phyloP scores from a whole-genome alignment of 2,888 invertebrate genomes.

The Eupithecia centaureata region DNA sequence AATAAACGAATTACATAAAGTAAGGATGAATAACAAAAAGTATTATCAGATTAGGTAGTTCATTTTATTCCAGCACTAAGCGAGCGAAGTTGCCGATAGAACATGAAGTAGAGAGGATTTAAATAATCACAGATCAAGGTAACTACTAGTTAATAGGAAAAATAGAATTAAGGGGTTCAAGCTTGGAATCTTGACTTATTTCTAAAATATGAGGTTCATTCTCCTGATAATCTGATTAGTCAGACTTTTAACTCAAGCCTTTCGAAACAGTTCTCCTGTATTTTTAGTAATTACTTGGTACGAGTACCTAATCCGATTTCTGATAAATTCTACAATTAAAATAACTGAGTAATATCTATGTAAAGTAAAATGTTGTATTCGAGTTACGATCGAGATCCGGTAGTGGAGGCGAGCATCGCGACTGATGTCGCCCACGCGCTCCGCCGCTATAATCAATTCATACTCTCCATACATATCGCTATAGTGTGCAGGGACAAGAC shows the following conservation, averaged over 20 bases:
- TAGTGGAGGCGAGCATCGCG: conserved; percentile 35
- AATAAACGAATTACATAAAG: background rate
- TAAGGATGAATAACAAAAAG: background rate
- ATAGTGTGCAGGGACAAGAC: conserved; percentile 52
- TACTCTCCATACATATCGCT: conserved; percentile 55
- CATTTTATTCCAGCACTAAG: background rate
- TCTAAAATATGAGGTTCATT: background rate
- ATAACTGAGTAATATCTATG: too few relatives aligned
- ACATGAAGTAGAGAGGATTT: background rate
- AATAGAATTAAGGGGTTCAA: background rate
- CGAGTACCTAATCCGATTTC: background rate
- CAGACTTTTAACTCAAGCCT: background rate
- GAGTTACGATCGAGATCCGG: conserved; percentile 19
- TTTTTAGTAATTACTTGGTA: background rate
- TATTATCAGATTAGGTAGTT: background rate
- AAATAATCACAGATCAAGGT: background rate
- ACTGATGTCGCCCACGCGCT: conserved; percentile 59
- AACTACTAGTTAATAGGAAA: background rate
- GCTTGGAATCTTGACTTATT: background rate
- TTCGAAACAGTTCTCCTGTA: background rate
- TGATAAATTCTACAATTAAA: too few relatives aligned
- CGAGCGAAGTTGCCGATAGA: background rate
- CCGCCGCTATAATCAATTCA: conserved; percentile 68
- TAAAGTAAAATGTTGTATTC: background rate
- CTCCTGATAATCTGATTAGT: background rate